These are phyloP conservation scores for Platichthys flesus DNA, from an alignment of 2,113 vertebrate genomes.

Conservation along the genomic window DNA sequence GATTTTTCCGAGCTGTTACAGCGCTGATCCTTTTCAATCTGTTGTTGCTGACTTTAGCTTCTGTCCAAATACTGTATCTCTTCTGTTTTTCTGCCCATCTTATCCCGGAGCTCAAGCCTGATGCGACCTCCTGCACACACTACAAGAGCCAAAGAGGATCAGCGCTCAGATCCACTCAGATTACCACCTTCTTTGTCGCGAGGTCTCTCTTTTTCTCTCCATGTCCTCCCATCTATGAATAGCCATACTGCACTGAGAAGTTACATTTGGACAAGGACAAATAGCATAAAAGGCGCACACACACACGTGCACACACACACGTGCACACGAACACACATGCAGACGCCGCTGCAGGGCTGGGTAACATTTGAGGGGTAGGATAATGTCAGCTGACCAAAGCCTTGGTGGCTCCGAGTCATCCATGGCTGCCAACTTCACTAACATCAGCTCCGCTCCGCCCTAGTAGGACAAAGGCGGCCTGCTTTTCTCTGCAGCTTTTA, in stretches of 20 bases:
- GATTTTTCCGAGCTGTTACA: constrained; percentile 34
- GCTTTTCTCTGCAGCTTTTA: constrained; percentile 64
- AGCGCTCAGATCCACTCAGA: constrained; percentile 69
- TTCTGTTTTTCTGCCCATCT: constrained; percentile 55
- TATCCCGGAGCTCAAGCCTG: constrained; percentile 56
- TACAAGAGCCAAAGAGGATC: constrained; percentile 72
- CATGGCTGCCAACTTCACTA: constrained; percentile 70
- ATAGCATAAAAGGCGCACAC: constrained; percentile 14
- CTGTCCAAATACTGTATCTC: constrained; percentile 56
- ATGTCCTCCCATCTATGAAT: constrained; percentile 32
- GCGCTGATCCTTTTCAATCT: constrained; percentile 64
- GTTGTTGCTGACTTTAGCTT: constrained; percentile 46
- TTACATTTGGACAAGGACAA: constrained; percentile 64
- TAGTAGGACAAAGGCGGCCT: constrained; percentile 59
- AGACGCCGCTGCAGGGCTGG: constrained; percentile 42
- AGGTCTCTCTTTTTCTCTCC: not conserved
- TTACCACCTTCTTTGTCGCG: constrained; percentile 64
- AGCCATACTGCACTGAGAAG: constrained; percentile 27
- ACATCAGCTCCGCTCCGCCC: constrained; percentile 61
- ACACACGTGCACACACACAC: not conserved
- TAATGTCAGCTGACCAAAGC: constrained; percentile 73
- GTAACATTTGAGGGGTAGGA: constrained; percentile 64
- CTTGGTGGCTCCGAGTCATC: constrained; percentile 72
- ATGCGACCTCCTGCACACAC: constrained; percentile 65
- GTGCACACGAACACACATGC: not conserved